Conservation (phyloP, 2,888 invertebrate species). For the Drosophila robusta region DNA sequence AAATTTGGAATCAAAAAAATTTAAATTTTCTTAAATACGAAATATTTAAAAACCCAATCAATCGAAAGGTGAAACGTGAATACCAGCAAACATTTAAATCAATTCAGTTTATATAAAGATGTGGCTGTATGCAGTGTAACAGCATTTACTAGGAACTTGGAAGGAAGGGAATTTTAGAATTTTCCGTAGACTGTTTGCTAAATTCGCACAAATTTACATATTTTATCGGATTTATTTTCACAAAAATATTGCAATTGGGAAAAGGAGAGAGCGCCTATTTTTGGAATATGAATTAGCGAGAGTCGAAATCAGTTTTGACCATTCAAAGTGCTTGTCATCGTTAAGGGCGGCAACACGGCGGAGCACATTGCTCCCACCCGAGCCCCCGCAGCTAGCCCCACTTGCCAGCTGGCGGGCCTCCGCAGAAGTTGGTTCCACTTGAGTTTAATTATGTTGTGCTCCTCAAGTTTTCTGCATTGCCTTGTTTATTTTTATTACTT, state of each 20-base stretch:
- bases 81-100: no score
- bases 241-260: background rate
- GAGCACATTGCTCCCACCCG: background rate
- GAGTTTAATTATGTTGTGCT: constrained; percentile 75
- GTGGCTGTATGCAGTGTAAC: no score
- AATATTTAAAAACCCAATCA: no score
- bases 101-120: no score
- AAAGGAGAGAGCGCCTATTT: background rate
- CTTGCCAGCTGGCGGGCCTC: no score
- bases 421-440: constrained; percentile 44
- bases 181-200: no score
- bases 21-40: no score
- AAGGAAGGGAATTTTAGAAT: no score
- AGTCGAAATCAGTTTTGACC: background rate
- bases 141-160: no score
- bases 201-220: no score
- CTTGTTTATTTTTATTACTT: constrained; percentile 78
- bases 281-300: background rate
- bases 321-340: constrained; percentile 12
- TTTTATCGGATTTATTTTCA: background rate
- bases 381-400: background rate
- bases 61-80: no score
- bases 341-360: background rate
- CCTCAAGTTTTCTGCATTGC: constrained; percentile 71
- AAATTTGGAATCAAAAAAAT: no score